Evolutionary conservation across 2,888 invertebrate genomes (phyloP), one percentile per base, ranked within the genome.

Genomic region (Tanypteryx hageni): DNA sequence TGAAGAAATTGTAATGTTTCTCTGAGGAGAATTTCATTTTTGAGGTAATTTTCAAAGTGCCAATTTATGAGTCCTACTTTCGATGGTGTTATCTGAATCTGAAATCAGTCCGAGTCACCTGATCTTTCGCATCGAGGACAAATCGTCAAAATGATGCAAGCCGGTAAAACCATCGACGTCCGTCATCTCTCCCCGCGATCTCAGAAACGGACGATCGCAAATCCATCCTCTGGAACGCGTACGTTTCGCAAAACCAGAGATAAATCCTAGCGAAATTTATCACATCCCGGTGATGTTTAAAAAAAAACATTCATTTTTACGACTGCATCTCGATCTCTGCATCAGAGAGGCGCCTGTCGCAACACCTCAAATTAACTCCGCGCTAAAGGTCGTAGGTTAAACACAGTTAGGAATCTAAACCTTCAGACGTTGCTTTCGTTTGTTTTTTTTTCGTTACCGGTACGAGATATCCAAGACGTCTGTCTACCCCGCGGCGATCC

Each of bases 161-260:
- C 22, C 22, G 27, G 22, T 9, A 22, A 27, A 13, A 76, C 76
- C 76, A 27, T 76, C 22, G 27, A 13, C 27, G 76, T 13, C 76
- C 76, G 76, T 27, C 76, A 76, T 76, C 27, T 76, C 27, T 27
- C 22, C 76, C 27, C 16, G 27, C 76, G 22, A 27, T 44, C 76
- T 76, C 27, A 76, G 76, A 76, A 76, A 76, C 27, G 76, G 76
- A 27, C 76, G 76, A 76, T 76, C 76, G 13, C 76, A 76, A 27
- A 27, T 27, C 76, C 13, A 27, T 27, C 1, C 9, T 44, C 0
- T 7, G 27, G 76, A 76, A 11, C 11, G 22, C 27, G 27, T 27
- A 27, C 13, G 22, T 76, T 76, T 76, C 27, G 76, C 76, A 27
- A 76, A 76, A 76, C 76, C 76, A 27, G 13, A 8, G 76, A 27